Base-by-base conservation (phyloP, 2,888 invertebrate species). In the Leuctra nigra region DNA sequence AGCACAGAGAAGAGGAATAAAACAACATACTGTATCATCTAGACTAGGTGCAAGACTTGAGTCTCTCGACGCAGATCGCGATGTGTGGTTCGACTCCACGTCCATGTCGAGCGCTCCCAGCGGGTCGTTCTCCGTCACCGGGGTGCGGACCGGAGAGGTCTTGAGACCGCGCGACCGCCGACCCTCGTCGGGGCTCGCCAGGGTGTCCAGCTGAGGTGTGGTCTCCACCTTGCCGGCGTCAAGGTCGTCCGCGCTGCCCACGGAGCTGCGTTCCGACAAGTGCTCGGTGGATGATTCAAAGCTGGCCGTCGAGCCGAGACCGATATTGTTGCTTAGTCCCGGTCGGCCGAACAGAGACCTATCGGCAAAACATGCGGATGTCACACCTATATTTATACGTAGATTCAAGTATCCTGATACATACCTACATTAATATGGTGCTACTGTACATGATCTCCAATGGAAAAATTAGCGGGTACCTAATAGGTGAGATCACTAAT, bases 71-170 rank as follows among this genome's bases (percentile, higher is more conserved):
- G 33, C 33, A 48, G 33, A 48, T 48, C 25, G n/a, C 24, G 53
- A 23, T 13, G 41, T 35, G 14, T 38, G n/a, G n/a, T 53, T 16
- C 22, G 23, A 16, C 52, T 73, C 75, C 9, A 55, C 72, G 46
- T 73, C 73, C 53, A 70, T 70, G 53, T 71, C 67, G 1, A 94
- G 75, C 3, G 93, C 91, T 4, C 94, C 95, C 20, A 95, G 75
- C 0, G 95, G 95, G 74, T 95, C 95, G 71, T 94, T 92, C 67
- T 90, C 84, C 0, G 93, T 87, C 1, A 95, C 92, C 0, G 91
- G 88, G 2, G 91, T 92, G 56, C 91, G 79, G 23, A 67, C 69
- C 33, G 84, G 85, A 0, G 87, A 85, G 48, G 82, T 73, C 67
- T 84, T 85, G 1, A 53, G 39, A 7, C 44, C 20, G 3, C 41